Conservation (phyloP, 2,888 invertebrate genomes). For the Hesperia comma region DNA sequence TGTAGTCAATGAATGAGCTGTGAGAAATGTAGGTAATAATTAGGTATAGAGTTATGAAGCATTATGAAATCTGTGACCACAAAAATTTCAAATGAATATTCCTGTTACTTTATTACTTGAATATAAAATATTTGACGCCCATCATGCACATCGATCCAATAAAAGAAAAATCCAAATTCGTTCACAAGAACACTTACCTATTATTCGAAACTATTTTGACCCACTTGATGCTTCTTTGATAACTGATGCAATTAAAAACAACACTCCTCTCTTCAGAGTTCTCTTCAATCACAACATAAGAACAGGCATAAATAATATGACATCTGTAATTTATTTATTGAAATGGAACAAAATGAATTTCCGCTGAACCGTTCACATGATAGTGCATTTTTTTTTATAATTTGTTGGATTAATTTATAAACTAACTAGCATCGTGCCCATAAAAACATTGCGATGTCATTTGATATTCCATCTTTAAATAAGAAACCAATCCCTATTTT, state of each 20-base stretch:
- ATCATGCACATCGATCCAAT: slow-evolving; percentile 47
- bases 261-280: slow-evolving; percentile 17
- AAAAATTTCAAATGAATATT: slow-evolving; percentile 7
- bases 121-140: slow-evolving; percentile 33
- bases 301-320: slow-evolving; percentile 3
- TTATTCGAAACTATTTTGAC: slow-evolving; percentile 25
- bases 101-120: slow-evolving; percentile 11
- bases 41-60: slow-evolving; percentile 29
- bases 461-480: slow-evolving; percentile 1
- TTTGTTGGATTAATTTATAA: too few relatives aligned
- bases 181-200: slow-evolving; percentile 47
- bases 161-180: slow-evolving; percentile 43
- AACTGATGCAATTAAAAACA: slow-evolving; percentile 13
- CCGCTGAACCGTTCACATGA: slow-evolving; percentile 3
- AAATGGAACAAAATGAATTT: slow-evolving; percentile 5
- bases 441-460: background rate
- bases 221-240: slow-evolving; percentile 24
- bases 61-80: slow-evolving; percentile 29
- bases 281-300: slow-evolving; percentile 22
- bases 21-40: slow-evolving; percentile 32
- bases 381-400: background rate
- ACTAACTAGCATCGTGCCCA: background rate
- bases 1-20: slow-evolving; percentile 11
- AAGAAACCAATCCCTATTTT: slow-evolving; percentile 5
- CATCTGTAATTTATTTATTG: slow-evolving; percentile 1